phyloP scores from a whole-genome alignment of 2,888 invertebrate genomes.

The Mycalesis mineus region DNA sequence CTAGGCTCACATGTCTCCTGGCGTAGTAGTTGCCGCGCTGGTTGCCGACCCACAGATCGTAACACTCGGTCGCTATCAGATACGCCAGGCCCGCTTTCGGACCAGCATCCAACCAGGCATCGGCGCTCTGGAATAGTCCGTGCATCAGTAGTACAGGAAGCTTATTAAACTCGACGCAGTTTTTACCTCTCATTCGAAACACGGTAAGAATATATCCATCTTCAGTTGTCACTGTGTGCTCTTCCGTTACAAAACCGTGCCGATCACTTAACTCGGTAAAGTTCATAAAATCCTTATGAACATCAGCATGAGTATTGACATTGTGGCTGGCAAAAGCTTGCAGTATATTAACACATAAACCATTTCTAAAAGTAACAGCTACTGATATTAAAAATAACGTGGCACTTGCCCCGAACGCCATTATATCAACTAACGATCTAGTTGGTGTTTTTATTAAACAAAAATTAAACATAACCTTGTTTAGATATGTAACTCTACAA shows the following conservation, averaged over 20 bases:
- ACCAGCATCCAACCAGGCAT: slow-evolving; percentile 56
- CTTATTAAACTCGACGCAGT: slow-evolving; percentile 35
- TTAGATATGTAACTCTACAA: too few relatives aligned
- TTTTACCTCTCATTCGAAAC: slow-evolving; percentile 45
- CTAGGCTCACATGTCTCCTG: slow-evolving; percentile 64
- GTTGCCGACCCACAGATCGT: slow-evolving; percentile 50
- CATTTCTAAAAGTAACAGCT: slow-evolving; percentile 14
- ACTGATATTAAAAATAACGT: slow-evolving; percentile 37
- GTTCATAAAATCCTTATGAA: slow-evolving; percentile 37
- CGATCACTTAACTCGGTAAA: slow-evolving; percentile 43
- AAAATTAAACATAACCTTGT: too few relatives aligned
- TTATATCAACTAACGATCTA: too few relatives aligned
- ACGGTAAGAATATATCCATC: slow-evolving; percentile 56
- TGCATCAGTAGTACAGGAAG: slow-evolving; percentile 59
- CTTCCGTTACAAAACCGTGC: slow-evolving; percentile 49
- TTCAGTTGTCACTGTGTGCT: slow-evolving; percentile 50
- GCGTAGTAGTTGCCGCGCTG: slow-evolving; percentile 67
- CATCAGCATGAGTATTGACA: slow-evolving; percentile 38
- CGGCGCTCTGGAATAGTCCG: slow-evolving; percentile 54
- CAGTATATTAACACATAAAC: neutral
- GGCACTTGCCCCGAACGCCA: slow-evolving; percentile 29
- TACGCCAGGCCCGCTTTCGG: slow-evolving; percentile 42
- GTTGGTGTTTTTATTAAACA: too few relatives aligned
- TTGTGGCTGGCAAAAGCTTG: slow-evolving; percentile 31
- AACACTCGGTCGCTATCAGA: slow-evolving; percentile 39